These are phyloP conservation scores for Drosophila chauvacae DNA, from an alignment of 1,140 invertebrate genomes.

Conservation along the genomic window DNA sequence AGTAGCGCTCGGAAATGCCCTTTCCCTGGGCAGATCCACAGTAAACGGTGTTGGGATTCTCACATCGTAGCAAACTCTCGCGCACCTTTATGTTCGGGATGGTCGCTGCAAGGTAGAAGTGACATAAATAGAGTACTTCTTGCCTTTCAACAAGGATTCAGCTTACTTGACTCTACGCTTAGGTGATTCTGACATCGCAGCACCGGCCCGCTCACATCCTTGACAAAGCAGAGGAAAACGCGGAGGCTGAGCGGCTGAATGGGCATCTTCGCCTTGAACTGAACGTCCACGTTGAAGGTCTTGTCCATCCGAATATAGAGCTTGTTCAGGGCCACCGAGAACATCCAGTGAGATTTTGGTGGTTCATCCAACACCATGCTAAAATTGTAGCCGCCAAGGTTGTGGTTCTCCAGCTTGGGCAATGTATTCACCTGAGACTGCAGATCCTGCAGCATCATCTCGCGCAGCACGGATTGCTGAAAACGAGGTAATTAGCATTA, in stretches of 20 bases:
- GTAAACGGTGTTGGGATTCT: conserved; percentile 70
- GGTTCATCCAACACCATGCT: conserved; percentile 62
- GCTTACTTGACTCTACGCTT: conserved; percentile 67
- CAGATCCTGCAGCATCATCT: conserved; percentile 71
- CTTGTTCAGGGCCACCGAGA: conserved; percentile 62
- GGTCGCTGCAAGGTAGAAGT: conserved; percentile 18
- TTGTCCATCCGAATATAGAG: conserved; percentile 76
- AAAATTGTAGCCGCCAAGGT: conserved; percentile 69
- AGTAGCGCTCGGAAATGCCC: conserved; percentile 76
- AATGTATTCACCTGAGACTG: conserved; percentile 61
- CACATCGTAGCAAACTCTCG: conserved; percentile 69
- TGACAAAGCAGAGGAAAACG: conserved; percentile 69
- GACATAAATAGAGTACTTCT: not conserved
- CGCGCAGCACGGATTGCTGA: conserved; percentile 75
- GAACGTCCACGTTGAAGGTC: conserved; percentile 70
- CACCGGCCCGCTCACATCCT: conserved; percentile 76
- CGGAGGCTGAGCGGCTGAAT: conserved; percentile 70
- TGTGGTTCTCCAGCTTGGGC: conserved; percentile 74
- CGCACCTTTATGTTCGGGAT: conserved; percentile 40
- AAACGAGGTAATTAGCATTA: conserved; percentile 14
- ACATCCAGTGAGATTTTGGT: conserved; percentile 64
- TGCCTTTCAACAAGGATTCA: not conserved
- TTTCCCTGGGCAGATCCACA: conserved; percentile 67
- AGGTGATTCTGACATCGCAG: conserved; percentile 80
- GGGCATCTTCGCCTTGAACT: conserved; percentile 66